These are phyloP conservation scores for Prorops nasuta DNA, from an alignment of 1,140 invertebrate species.

Conservation along the genomic window DNA sequence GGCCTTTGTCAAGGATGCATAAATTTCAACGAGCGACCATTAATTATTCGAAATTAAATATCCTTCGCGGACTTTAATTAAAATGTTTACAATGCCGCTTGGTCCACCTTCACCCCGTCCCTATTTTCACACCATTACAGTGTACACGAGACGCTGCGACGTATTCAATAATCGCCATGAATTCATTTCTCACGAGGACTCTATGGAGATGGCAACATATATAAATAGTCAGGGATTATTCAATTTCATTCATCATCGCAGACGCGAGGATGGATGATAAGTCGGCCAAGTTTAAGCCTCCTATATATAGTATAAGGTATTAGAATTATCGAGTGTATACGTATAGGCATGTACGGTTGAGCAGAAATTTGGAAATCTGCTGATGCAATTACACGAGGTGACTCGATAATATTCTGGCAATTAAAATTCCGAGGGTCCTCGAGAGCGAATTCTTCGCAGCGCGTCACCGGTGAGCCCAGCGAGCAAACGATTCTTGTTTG, in stretches of 20 bases:
- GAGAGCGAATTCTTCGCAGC: slow-evolving; percentile 17
- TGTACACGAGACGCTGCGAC: slow-evolving; percentile 17
- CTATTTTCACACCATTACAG: slow-evolving; percentile 20
- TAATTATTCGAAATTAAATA: slow-evolving; percentile 55
- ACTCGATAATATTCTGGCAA: slow-evolving; percentile 51
- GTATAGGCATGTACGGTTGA: too few relatives aligned
- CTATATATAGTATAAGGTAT: too few relatives aligned
- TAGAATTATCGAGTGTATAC: too few relatives aligned
- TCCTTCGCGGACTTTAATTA: slow-evolving; percentile 49
- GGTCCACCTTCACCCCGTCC: too few relatives aligned
- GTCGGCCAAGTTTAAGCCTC: too few relatives aligned
- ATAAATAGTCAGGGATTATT: neutral
- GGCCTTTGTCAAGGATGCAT: slow-evolving; percentile 32
- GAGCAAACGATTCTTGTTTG: slow-evolving; percentile 54
- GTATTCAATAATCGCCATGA: slow-evolving; percentile 25
- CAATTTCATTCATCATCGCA: too few relatives aligned
- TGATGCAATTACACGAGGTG: slow-evolving; percentile 40
- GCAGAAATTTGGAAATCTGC: slow-evolving; percentile 33
- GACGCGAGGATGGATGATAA: too few relatives aligned
- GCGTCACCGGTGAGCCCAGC: slow-evolving; percentile 2
- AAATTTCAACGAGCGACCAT: slow-evolving; percentile 44
- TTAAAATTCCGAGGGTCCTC: slow-evolving; percentile 48
- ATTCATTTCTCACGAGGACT: slow-evolving; percentile 28
- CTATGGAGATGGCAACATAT: neutral
- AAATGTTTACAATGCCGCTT: slow-evolving; percentile 48